Conservation (phyloP, 2,888 invertebrate species). For the Cheilosia vulpina region DNA sequence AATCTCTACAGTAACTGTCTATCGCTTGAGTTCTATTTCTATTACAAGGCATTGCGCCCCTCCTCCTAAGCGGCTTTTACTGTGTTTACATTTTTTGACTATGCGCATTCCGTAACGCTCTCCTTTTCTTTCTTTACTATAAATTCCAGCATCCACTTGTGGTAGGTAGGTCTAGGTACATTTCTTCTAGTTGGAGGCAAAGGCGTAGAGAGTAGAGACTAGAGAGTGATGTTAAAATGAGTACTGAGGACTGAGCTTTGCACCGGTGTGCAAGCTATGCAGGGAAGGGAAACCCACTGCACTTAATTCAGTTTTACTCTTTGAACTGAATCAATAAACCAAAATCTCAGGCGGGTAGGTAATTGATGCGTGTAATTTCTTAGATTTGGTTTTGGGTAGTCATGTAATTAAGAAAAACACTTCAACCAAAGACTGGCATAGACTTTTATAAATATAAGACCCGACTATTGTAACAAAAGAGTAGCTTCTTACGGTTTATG, state of each 20-base stretch:
- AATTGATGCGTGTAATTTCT: neutral
- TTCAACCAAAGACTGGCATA: too few relatives aligned
- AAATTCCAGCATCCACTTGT: constrained; percentile 11
- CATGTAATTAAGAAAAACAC: too few relatives aligned
- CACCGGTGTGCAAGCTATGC: neutral
- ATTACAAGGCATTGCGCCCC: neutral
- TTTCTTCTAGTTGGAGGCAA: neutral
- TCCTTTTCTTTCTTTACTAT: neutral
- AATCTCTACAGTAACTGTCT: neutral
- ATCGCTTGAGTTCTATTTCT: neutral
- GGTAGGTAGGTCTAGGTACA: neutral
- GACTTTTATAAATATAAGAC: too few relatives aligned
- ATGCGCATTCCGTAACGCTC: constrained; percentile 29
- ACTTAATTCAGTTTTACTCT: constrained; percentile 17
- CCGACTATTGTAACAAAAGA: too few relatives aligned
- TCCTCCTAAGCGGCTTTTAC: constrained; percentile 19
- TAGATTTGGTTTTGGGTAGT: too few relatives aligned
- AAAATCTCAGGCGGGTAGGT: neutral
- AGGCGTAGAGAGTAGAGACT: too few relatives aligned
- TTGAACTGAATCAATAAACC: constrained; percentile 15
- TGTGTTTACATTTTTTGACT: constrained; percentile 52
- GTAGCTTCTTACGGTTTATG: too few relatives aligned
- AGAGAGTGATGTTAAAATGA: neutral
- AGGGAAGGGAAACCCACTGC: constrained; percentile 21
- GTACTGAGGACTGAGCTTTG: neutral